Evolutionary conservation across 2,888 invertebrate species (phyloP), one percentile per base, ranked within the genome.

Genomic region (Scaptomyza flava): DNA sequence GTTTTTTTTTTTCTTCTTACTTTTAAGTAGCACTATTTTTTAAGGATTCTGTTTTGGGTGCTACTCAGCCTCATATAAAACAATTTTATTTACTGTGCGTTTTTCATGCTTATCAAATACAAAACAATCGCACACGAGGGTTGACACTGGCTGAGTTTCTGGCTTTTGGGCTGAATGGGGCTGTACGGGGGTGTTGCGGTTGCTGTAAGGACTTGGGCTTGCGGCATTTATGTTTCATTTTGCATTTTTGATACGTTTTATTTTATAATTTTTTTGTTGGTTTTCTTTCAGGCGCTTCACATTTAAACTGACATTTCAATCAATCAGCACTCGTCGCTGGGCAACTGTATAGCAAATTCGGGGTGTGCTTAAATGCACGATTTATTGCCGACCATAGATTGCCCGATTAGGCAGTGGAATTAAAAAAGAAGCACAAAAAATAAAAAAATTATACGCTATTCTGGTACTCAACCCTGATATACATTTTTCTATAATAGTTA

Each of bases 241-340:
- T 77, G 70, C 73, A 85, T 85, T 86, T 85, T 78, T 78, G 78
- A 82, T 84, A 67, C 72, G 72, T 82, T 78, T 79, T 81, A 45
- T 68, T 72, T 71, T 71, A 75, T 65, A 62, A 62, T 57, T 67
- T 77, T 78, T 78, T 68, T 67, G 58, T 64, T 61, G 61, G 42
- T 65, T 50, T 71, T 50, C 57, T 61, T 54, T 54, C 51, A 42
- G 74, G 63, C 72, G 68, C 72, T 62, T 67, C 76, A 68, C 79
- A 77, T 82, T 86, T 88, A 89, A 87, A 86, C 87, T 89, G 87
- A 85, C 87, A 89, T 88, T 89, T 89, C 89, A 90, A 90, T 90
- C 90, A 90, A 90, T 90, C 90, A 89, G 81, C 63, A 38, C 61
- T 50, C 43, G 34, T 68, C 66, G 70, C 57, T 48, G 38, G 59